Percentiles rank a stretch among this genome's conserved stretches.
These are phyloP conservation scores for Engraulis encrasicolus DNA, from an alignment of 2,113 vertebrate species.

Conservation along the genomic window DNA sequence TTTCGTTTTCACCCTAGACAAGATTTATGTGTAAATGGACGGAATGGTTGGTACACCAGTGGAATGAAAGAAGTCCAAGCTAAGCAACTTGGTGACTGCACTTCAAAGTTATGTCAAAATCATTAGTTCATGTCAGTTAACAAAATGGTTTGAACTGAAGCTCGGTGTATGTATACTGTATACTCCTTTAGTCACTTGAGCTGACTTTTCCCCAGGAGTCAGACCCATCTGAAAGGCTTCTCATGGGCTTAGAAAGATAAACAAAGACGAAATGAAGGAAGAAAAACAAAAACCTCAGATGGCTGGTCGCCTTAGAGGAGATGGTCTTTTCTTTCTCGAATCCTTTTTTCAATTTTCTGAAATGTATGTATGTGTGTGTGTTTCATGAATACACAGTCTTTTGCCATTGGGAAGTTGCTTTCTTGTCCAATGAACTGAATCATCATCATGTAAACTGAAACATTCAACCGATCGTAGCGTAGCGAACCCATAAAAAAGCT, in stretches of 20 bases:
- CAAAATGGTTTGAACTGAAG: neutral
- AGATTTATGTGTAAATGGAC: neutral
- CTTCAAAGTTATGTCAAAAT: neutral
- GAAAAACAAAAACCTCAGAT: neutral
- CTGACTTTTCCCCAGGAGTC: neutral
- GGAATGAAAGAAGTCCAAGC: neutral
- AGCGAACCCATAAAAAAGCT: constrained; percentile 19
- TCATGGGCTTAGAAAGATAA: neutral
- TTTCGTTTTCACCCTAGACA: neutral
- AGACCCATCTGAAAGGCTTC: neutral
- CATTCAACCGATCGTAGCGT: constrained; percentile 48
- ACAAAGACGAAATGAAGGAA: neutral
- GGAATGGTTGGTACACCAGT: neutral
- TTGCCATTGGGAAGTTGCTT: neutral
- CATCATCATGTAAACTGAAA: constrained; percentile 30
- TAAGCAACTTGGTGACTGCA: neutral
- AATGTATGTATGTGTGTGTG: neutral
- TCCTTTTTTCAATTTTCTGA: neutral
- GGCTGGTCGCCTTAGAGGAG: neutral
- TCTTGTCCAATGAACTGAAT: constrained; percentile 43
- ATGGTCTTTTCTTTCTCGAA: neutral
- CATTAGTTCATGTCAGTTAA: neutral
- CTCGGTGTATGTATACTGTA: neutral
- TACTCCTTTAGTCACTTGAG: neutral
- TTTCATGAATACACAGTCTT: neutral